Percentiles rank a stretch among this genome's conserved stretches.
These are phyloP conservation scores for Anoura caudifer DNA, from an alignment of 2,113 vertebrate species.

Conservation along the genomic window DNA sequence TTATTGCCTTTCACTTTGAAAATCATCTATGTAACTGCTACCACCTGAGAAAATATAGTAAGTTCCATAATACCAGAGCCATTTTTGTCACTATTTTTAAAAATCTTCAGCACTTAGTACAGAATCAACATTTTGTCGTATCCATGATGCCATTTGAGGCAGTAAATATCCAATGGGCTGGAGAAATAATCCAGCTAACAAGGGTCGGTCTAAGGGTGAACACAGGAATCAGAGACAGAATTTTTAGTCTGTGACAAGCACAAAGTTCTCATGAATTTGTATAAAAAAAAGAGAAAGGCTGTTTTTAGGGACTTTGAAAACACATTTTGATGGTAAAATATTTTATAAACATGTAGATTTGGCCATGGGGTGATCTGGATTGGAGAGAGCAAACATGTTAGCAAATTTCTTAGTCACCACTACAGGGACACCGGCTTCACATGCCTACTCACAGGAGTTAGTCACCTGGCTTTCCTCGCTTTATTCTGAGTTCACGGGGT, in stretches of 20 bases:
- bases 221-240: background rate
- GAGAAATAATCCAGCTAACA: background rate
- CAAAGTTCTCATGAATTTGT: background rate
- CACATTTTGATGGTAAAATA: background rate
- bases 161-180: background rate
- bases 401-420: background rate
- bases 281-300: background rate
- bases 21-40: background rate
- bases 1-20: background rate
- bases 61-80: background rate
- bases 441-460: no score
- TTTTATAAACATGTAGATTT: background rate
- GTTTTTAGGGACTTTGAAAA: background rate
- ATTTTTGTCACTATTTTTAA: background rate
- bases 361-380: background rate
- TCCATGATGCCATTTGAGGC: background rate
- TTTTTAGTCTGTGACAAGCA: background rate
- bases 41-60: background rate
- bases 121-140: background rate
- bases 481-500: background rate
- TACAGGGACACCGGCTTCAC: background rate
- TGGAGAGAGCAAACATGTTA: background rate
- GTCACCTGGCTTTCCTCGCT: background rate
- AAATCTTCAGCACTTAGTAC: background rate
- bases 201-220: background rate